Evolutionary conservation across 2,113 vertebrate genomes (phyloP), one percentile per base, ranked within the genome.

Genomic region (Melospiza georgiana): DNA sequence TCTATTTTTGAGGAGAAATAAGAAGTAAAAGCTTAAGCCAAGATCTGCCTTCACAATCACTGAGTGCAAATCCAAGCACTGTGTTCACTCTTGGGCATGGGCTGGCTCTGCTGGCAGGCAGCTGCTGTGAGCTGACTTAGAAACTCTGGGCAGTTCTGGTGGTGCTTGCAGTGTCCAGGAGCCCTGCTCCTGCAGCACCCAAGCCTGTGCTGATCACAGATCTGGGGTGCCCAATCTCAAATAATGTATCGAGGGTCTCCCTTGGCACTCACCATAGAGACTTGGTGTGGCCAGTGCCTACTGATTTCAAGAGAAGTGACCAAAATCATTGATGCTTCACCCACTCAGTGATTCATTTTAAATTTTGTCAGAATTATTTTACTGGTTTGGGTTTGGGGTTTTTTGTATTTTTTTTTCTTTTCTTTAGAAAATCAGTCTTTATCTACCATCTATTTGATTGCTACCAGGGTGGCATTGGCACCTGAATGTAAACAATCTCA

Each of bases 401-500:
- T 27, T 15, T 52, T 57, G 4, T 37, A 1, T 20, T 61, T 39
- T 54, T 23, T 23, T 33, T 25, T 12, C 3, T 20, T 59, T 76
- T 43, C 66, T 94, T 87, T 73, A 79, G 35, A 63, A 63, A 63
- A 77, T 31, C 9, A 43, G 6, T 65, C 61, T 82, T 93, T 81
- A 62, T 62, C 73, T 86, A 76, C 3, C 17, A 61, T 27, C 35
- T 39, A 2, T 87, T 94, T 65, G 31, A 20, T 72, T 91, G 84
- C 23, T 86, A 62, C 21, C 43, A 44, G 43, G 24, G 65, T 62
- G 75, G 72, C 39, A 35, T 35, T 82, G 88, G 59, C 85, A 97
- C 96, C 95, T 89, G 95, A 85, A 83, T 68, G 41, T 71, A 95
- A 89, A 90, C 49, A 94, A 59, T 72, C 80, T 52, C 39, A 39